A percentile compares a stretch with the other conserved stretches of the same genome.
These are phyloP conservation scores for Glaucopsyche alexis DNA, from an alignment of 2,888 invertebrate genomes.

Conservation along the genomic window DNA sequence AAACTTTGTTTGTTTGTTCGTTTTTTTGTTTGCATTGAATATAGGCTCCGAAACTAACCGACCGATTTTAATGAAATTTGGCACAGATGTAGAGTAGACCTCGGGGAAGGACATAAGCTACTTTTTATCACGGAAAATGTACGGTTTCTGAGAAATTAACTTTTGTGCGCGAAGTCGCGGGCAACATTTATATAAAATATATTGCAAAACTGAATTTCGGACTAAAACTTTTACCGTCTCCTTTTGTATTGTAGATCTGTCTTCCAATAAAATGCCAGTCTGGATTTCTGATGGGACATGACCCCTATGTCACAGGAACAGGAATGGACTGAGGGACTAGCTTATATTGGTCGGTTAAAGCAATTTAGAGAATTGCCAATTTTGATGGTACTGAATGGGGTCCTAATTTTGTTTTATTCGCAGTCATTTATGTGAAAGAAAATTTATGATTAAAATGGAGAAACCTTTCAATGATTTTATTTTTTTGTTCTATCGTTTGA, in stretches of 20 bases:
- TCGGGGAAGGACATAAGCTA: too few species aligned
- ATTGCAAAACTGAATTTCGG: background rate
- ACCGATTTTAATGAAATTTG: too few species aligned
- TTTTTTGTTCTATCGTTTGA: background rate
- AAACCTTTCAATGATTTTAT: background rate
- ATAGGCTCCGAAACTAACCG: too few species aligned
- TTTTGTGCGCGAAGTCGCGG: too few species aligned
- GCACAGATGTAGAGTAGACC: too few species aligned
- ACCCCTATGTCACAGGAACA: background rate
- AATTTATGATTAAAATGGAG: conserved; percentile 4
- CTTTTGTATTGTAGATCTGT: background rate
- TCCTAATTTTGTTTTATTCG: conserved; percentile 26
- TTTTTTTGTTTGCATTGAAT: too few species aligned
- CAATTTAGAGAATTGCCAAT: conserved; percentile 13
- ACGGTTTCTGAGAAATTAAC: too few species aligned
- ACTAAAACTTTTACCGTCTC: background rate
- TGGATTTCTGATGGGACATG: background rate
- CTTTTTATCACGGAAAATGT: too few species aligned
- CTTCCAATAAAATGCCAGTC: background rate
- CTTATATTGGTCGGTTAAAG: background rate
- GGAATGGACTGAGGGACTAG: background rate
- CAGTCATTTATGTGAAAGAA: conserved; percentile 20
- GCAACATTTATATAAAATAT: too few species aligned
- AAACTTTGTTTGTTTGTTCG: too few species aligned
- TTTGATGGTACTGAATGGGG: conserved; percentile 22